Percentiles rank a stretch among this genome's conserved stretches.
These are phyloP conservation scores for Drepana arcuata DNA, from an alignment of 1,140 invertebrate genomes.

Conservation along the genomic window DNA sequence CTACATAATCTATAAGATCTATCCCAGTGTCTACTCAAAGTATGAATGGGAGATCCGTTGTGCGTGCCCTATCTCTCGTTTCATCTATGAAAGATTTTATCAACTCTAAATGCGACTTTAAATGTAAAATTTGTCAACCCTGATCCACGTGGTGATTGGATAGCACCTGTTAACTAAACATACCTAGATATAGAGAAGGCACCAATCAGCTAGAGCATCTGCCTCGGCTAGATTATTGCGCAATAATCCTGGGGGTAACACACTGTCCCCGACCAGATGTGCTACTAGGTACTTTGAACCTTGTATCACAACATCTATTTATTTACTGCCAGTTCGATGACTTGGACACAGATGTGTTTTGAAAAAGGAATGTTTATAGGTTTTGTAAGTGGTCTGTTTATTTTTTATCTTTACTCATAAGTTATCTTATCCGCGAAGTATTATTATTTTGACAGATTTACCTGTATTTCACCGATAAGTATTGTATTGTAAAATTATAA, in stretches of 20 bases:
- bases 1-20: too few relatives aligned
- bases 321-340: background rate
- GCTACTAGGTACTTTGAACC: constrained; percentile 35
- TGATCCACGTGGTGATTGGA: constrained; percentile 43
- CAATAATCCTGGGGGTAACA: constrained; percentile 54
- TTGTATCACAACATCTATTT: constrained; percentile 7
- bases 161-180: constrained; percentile 58
- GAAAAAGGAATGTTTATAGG: too few relatives aligned
- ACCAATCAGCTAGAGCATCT: constrained; percentile 57
- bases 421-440: background rate
- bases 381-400: too few relatives aligned
- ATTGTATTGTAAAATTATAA: too few relatives aligned
- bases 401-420: background rate
- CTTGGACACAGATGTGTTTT: background rate
- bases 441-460: background rate
- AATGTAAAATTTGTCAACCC: constrained; percentile 33
- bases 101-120: too few relatives aligned
- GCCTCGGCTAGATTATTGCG: constrained; percentile 56
- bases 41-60: too few relatives aligned
- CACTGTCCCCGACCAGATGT: constrained; percentile 49
- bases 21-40: too few relatives aligned
- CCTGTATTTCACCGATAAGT: too few relatives aligned
- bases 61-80: too few relatives aligned
- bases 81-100: too few relatives aligned
- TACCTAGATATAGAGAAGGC: too few relatives aligned